Evolutionary conservation across 1,140 invertebrate genomes (phyloP).

Genomic region (Scaptomyza montana): DNA sequence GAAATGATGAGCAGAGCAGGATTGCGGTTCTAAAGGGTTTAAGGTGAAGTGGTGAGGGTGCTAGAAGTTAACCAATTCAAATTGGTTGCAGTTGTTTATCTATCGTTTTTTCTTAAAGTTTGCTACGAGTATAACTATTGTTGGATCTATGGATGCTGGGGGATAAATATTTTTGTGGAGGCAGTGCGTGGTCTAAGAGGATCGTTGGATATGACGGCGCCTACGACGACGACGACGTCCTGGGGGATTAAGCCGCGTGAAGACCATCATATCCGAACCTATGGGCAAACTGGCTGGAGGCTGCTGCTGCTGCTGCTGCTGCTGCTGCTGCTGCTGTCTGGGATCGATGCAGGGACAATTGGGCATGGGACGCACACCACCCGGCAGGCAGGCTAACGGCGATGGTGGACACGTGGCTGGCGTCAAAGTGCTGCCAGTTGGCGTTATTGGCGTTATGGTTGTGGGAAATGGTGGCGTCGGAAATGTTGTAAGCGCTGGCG

Average conservation of each 20-base stretch:
- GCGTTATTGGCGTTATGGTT: conserved; percentile 29
- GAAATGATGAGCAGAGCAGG: conserved; percentile 27
- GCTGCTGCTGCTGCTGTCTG: conserved; percentile 41
- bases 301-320: conserved; percentile 29
- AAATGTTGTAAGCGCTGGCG: conserved; percentile 32
- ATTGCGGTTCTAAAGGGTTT: not conserved
- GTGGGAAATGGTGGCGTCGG: conserved; percentile 6
- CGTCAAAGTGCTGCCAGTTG: conserved; percentile 41
- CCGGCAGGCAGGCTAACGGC: conserved; percentile 70
- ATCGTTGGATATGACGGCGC: conserved; percentile 32
- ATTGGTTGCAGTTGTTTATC: conserved; percentile 26
- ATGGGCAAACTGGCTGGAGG: conserved; percentile 12
- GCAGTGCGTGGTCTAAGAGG: conserved; percentile 20
- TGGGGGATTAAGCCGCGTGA: conserved; percentile 61
- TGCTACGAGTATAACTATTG: not conserved
- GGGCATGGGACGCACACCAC: conserved; percentile 61
- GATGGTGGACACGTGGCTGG: conserved; percentile 59
- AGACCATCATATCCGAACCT: conserved; percentile 75
- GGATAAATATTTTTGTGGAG: not conserved
- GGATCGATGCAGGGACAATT: conserved; percentile 81
- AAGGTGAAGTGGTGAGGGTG: not conserved
- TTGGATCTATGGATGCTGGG: not conserved
- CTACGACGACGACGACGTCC: conserved; percentile 63
- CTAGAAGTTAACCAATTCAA: conserved; percentile 42
- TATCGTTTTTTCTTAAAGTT: conserved; percentile 22